These are phyloP conservation scores for Gnatocerus cornutus DNA, from an alignment of 2,888 invertebrate genomes.

Conservation along the genomic window DNA sequence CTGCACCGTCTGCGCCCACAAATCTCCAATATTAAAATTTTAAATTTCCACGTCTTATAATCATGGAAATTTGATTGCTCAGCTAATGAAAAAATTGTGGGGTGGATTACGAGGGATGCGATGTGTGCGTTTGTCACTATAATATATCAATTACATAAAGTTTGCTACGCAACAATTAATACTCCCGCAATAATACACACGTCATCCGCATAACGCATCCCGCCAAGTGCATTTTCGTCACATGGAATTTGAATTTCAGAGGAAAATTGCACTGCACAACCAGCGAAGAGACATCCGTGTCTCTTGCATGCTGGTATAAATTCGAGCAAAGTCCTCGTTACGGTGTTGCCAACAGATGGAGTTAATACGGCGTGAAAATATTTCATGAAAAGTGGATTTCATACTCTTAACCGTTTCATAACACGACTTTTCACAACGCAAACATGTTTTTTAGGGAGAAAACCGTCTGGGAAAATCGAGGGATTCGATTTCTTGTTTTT, in stretches of 20 bases:
- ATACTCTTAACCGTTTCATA: conserved; percentile 36
- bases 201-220: conserved; percentile 46
- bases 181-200: conserved; percentile 38
- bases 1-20: conserved; percentile 16
- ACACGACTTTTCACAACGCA: conserved; percentile 40
- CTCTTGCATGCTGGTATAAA: conserved; percentile 48
- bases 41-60: conserved; percentile 31
- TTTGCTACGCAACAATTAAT: conserved; percentile 50
- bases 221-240: conserved; percentile 21
- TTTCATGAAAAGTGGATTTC: conserved; percentile 35
- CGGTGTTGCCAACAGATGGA: conserved; percentile 46
- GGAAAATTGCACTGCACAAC: conserved; percentile 30
- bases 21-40: conserved; percentile 42
- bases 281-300: conserved; percentile 31
- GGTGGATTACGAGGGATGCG: not conserved
- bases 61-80: conserved; percentile 26
- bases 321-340: conserved; percentile 41
- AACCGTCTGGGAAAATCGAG: conserved; percentile 20
- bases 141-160: conserved; percentile 49
- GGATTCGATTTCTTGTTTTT: conserved; percentile 10
- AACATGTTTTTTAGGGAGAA: conserved; percentile 34
- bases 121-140: conserved; percentile 45
- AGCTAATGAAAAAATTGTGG: not conserved
- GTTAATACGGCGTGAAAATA: conserved; percentile 46
- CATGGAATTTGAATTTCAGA: not conserved